Conservation (phyloP, 2,113 vertebrate genomes). For the Scalopus aquaticus region DNA sequence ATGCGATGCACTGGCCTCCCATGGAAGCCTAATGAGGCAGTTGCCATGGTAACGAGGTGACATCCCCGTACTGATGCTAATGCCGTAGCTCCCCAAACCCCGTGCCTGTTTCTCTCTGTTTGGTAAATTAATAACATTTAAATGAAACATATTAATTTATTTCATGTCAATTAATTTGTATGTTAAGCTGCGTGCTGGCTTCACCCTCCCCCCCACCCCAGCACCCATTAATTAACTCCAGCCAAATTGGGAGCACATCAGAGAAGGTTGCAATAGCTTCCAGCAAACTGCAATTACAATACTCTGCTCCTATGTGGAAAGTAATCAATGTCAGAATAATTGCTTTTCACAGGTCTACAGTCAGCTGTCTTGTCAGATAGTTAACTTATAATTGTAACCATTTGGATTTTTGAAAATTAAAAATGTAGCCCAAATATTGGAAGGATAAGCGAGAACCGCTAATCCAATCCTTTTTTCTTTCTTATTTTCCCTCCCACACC, state of each 20-base stretch:
- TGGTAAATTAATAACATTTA: constrained; percentile 84
- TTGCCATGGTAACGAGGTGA: constrained; percentile 83
- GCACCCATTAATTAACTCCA: constrained; percentile 82
- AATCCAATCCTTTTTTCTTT: neutral
- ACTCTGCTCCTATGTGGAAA: constrained; percentile 68
- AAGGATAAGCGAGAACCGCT: neutral
- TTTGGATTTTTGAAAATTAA: constrained; percentile 70
- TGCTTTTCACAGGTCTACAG: constrained; percentile 81
- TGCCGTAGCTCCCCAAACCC: constrained; percentile 68
- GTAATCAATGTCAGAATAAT: constrained; percentile 85
- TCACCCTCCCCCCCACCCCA: constrained; percentile 57
- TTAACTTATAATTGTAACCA: constrained; percentile 81
- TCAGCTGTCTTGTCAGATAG: constrained; percentile 81
- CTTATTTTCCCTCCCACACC: neutral
- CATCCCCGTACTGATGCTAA: constrained; percentile 71
- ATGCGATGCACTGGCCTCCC: constrained; percentile 55
- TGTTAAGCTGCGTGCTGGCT: constrained; percentile 73
- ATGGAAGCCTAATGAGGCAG: constrained; percentile 80
- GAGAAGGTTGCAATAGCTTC: constrained; percentile 40
- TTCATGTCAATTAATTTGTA: constrained; percentile 84
- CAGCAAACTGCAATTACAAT: constrained; percentile 69
- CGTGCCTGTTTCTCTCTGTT: constrained; percentile 70
- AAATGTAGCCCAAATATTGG: constrained; percentile 54
- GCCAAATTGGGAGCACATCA: constrained; percentile 68
- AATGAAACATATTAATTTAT: constrained; percentile 83